Percentiles rank a stretch among this genome's conserved stretches.
These are phyloP conservation scores for Heliconius melpomene DNA, from an alignment of 1,140 invertebrate genomes.

Conservation along the genomic window DNA sequence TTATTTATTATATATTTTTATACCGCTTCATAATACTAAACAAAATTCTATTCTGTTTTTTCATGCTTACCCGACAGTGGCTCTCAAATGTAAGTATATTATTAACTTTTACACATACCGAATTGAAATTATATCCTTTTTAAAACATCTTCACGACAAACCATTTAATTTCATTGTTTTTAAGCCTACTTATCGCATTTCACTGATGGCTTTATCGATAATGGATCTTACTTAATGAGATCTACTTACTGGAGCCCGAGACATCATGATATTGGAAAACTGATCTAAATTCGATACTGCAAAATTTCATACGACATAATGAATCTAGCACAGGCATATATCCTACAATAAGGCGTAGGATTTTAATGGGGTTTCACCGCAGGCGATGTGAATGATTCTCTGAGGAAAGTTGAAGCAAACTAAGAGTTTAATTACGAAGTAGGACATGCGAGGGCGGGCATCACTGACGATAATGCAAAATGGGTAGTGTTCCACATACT, in stretches of 20 bases:
- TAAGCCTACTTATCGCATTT: slow-evolving; percentile 32
- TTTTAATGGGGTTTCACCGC: slow-evolving; percentile 22
- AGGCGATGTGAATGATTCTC: slow-evolving; percentile 19
- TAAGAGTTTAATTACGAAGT: slow-evolving; percentile 36
- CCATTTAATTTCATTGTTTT: slow-evolving; percentile 18
- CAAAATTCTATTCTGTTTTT: slow-evolving; percentile 44
- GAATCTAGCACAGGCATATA: slow-evolving; percentile 7
- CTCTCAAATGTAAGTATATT: slow-evolving; percentile 72
- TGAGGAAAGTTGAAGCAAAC: slow-evolving; percentile 22
- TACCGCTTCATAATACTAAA: too few relatives aligned
- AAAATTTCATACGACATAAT: slow-evolving; percentile 14
- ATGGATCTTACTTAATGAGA: slow-evolving; percentile 36
- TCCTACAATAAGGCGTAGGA: neutral
- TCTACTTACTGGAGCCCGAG: slow-evolving; percentile 22
- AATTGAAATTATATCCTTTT: neutral
- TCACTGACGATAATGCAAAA: slow-evolving; percentile 23
- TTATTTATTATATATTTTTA: too few relatives aligned
- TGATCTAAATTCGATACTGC: neutral
- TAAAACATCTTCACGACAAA: neutral
- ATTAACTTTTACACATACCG: neutral
- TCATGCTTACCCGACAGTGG: slow-evolving; percentile 67
- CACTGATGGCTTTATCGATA: slow-evolving; percentile 38
- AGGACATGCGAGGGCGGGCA: slow-evolving; percentile 31
- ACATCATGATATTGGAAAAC: slow-evolving; percentile 31
- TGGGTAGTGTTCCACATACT: neutral